Evolutionary conservation across 2,888 invertebrate species (phyloP).

Genomic region (Drosophila nr. fundita): DNA sequence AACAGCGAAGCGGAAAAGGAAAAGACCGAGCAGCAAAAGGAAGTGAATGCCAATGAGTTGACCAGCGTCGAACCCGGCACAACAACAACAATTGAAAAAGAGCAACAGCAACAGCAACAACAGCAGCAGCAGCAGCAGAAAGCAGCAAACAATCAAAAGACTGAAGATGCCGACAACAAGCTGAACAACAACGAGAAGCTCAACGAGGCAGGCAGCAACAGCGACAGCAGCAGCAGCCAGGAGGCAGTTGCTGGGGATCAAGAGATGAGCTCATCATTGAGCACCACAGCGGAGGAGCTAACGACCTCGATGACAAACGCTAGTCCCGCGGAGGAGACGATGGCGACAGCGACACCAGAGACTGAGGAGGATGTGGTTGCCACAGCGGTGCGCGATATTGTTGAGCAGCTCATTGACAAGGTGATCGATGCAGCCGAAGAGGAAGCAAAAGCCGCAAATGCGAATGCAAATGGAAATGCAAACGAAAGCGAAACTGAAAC

Average conservation of each 20-base stretch:
- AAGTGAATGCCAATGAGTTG: conserved; percentile 74
- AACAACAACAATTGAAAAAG: conserved; percentile 14
- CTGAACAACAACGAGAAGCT: conserved; percentile 73
- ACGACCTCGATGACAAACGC: conserved; percentile 67
- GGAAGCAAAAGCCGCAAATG: conserved; percentile 35
- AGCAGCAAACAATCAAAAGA: conserved; percentile 84
- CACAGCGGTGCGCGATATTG: conserved; percentile 81
- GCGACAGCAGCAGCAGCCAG: conserved; percentile 22
- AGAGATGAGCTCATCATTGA: conserved; percentile 70
- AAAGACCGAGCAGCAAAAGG: conserved; percentile 32
- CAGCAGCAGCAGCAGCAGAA: conserved; percentile 13
- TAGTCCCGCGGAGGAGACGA: conserved; percentile 45
- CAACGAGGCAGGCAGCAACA: conserved; percentile 68
- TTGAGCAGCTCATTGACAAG: conserved; percentile 83
- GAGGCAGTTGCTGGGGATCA: conserved; percentile 14
- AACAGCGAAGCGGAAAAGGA: conserved; percentile 39
- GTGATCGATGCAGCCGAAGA: conserved; percentile 74
- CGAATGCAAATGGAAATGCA: conserved; percentile 36
- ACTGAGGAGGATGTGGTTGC: conserved; percentile 57
- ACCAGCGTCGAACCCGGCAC: conserved; percentile 13
- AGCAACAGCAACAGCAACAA: conserved; percentile 4
- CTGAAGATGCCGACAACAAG: conserved; percentile 83
- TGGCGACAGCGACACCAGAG: conserved; percentile 1
- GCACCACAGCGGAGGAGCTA: conserved; percentile 64
- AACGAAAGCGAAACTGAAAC: conserved; percentile 4